These are phyloP conservation scores for Choreutis nemorana DNA, from an alignment of 2,888 invertebrate genomes.

Conservation along the genomic window DNA sequence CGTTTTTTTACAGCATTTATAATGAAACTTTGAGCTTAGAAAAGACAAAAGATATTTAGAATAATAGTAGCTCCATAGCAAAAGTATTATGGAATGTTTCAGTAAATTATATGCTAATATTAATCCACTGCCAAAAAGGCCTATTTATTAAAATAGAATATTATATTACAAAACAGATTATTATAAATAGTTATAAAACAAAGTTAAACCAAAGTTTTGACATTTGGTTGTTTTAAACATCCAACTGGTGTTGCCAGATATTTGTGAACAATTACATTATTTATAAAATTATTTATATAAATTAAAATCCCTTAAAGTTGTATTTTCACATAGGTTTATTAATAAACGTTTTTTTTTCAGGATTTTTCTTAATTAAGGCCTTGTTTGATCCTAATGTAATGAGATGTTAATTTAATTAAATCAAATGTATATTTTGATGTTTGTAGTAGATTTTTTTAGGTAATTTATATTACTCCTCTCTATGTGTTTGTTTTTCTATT, in stretches of 20 bases:
- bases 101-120: not conserved
- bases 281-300: constrained; percentile 28
- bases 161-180: constrained; percentile 1
- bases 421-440: constrained; percentile 1
- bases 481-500: constrained; percentile 10
- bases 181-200: constrained; percentile 31
- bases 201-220: constrained; percentile 55
- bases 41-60: not conserved
- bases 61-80: not conserved
- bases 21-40: too few relatives aligned
- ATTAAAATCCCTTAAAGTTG: constrained; percentile 25
- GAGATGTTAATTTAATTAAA: constrained; percentile 1
- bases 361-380: not conserved
- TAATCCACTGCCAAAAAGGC: constrained; percentile 43
- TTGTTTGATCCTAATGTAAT: constrained; percentile 1
- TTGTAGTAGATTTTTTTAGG: constrained; percentile 6
- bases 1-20: too few relatives aligned
- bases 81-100: not conserved
- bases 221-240: constrained; percentile 40
- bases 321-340: constrained; percentile 28
- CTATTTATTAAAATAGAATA: constrained; percentile 27
- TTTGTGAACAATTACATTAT: constrained; percentile 30
- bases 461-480: constrained; percentile 9
- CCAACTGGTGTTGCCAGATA: constrained; percentile 42
- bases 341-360: constrained; percentile 4